These are phyloP conservation scores for Tenebrosternarchus preto DNA, from an alignment of 2,113 vertebrate species.

Conservation along the genomic window DNA sequence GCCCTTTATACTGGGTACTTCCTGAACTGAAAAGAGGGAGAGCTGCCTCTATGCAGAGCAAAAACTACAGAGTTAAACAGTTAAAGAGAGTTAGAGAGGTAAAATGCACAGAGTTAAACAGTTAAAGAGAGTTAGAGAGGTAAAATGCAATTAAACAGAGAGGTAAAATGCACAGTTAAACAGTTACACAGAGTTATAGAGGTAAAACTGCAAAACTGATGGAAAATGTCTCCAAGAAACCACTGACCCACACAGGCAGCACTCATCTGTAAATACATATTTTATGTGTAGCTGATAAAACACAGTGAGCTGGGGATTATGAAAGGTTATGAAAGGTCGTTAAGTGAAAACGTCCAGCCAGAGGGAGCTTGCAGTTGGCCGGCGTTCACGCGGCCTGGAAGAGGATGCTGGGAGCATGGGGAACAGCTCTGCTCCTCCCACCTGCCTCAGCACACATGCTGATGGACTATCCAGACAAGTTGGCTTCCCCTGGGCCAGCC, in stretches of 20 bases:
- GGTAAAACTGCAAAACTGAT: no score
- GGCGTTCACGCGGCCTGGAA: slow-evolving; percentile 21
- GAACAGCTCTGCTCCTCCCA: slow-evolving; percentile 35
- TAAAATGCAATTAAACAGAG: no score
- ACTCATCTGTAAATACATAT: neutral
- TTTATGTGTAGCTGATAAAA: neutral
- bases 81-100: no score
- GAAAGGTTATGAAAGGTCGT: slow-evolving; percentile 23
- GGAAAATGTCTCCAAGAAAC: no score
- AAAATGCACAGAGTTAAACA: no score
- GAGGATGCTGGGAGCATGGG: slow-evolving; percentile 33
- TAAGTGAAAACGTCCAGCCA: neutral
- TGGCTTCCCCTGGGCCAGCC: slow-evolving; percentile 28
- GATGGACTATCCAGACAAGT: slow-evolving; percentile 56
- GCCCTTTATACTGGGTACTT: neutral
- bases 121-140: no score
- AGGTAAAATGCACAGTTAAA: no score
- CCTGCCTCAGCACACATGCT: slow-evolving; percentile 45
- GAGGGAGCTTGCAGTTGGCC: slow-evolving; percentile 29
- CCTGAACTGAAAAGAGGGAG: no score
- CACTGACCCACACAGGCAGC: neutral
- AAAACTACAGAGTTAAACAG: no score
- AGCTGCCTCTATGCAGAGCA: no score
- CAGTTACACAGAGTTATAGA: no score
- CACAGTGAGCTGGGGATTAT: neutral